Evolutionary conservation across 2,113 vertebrate genomes (phyloP), one percentile per base, ranked within the genome.

Genomic region (Microcebus griseorufus): DNA sequence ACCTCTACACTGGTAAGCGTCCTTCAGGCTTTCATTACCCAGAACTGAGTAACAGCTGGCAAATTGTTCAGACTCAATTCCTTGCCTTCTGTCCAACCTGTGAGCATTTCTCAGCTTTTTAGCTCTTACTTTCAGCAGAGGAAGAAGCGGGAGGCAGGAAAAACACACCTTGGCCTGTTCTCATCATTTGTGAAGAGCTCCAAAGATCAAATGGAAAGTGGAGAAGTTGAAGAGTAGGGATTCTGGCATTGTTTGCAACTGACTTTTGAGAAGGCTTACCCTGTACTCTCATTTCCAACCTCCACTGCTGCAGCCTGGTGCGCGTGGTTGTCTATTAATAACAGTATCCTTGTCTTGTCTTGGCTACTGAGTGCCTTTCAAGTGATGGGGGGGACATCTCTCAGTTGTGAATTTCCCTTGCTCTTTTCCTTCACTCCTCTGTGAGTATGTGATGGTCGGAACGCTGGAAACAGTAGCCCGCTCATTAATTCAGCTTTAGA

Each of bases 71-170:
- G 58, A 95, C 62, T 83, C 75, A 32, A 0, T 82, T 96, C 65
- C 25, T 85, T 76, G 37, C 78, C 58, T 25, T 88, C 93, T 87
- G 82, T 82, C 58, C 90, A 89, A 78, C 12, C 72, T 69, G n/a
- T 20, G 42, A 94, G 80, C 45, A 67, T 83, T 73, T 97, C 90
- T 93, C 70, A 96, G 42, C 16, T 45, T 70, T 86, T 95, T 53
- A 51, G 78, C 55, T 95, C 95, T 88, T 75, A 79, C 27, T 73
- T 94, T 82, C 90, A 91, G 79, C 64, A 93, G 79, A 94, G 17
- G 60, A 65, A 69, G 25, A 78, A 82, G n/a, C 12, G n/a, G 25
- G 7, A 73, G 22, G 29, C 17, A 90, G 70, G 72, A 81, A 76
- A 95, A 90, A 62, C 3, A 90, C n/a, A 85, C 53, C 45, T 81